Evolutionary conservation across 2,113 vertebrate genomes (phyloP), one percentile per base, ranked within the genome.

Genomic region (Pedionomus torquatus): DNA sequence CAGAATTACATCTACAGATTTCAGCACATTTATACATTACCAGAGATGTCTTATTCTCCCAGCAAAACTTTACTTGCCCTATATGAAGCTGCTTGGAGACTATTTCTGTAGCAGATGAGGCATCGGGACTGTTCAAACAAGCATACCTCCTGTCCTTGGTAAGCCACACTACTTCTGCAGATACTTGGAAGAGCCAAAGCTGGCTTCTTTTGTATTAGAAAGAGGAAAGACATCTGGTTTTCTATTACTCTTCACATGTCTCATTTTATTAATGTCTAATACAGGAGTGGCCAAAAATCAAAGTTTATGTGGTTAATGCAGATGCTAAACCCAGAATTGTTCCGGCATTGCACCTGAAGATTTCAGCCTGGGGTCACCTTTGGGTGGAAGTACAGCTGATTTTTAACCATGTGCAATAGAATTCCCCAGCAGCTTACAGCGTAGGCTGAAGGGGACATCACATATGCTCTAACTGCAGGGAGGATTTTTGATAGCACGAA

Each of bases 401-500:
- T 55, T 39, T 68, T 17, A 44, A 12, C 20, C 51, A 9, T 0
- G 1, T 64, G 31, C 18, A 31, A 3, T 2, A 55, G 51, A 54
- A 52, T 33, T 37, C 3, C 17, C 17, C 28, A 14, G 30, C 3
- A 0, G n/a, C 11, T 71, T 30, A 5, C 5, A 21, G 51, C 0
- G 0, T 5, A n/a, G 44, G 37, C 31, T 49, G n/a, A 31, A 43
- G 52, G 4, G 12, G 49, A 17, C 5, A 9, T 17, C 28, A 18
- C 1, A 1, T 4, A 1, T 5, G 0, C 31, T 66, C 2, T 13
- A 61, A 51, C 3, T 57, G 10, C 54, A 69, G n/a, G 31, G 80
- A 60, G 46, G 75, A 19, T 20, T 71, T 65, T 61, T 35, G 35
- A 13, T 11, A n/a, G 33, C 13, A 57, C 15, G 52, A 72, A 48